Evolutionary conservation across 2,888 invertebrate species (phyloP).

Genomic region (Cryptophagus acutangulus): DNA sequence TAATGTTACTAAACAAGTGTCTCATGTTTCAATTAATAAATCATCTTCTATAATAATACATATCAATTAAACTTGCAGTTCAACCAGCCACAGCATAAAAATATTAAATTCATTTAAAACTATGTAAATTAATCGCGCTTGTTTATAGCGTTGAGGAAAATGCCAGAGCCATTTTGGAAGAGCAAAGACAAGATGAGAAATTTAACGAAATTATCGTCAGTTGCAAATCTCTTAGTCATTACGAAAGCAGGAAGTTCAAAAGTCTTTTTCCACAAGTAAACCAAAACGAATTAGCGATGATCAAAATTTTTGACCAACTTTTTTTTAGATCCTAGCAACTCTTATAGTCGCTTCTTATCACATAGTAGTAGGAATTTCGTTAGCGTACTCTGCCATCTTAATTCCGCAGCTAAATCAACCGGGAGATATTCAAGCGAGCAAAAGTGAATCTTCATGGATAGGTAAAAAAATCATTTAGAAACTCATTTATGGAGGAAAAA

Average conservation of each 20-base stretch:
- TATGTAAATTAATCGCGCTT: too few relatives aligned
- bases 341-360: conserved; percentile 55
- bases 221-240: conserved; percentile 46
- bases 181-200: conserved; percentile 45
- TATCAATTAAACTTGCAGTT: too few relatives aligned
- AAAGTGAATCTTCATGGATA: conserved; percentile 51
- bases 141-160: conserved; percentile 37
- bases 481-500: conserved; percentile 1
- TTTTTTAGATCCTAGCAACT: conserved; percentile 49
- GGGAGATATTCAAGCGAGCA: conserved; percentile 41
- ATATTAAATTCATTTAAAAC: too few relatives aligned
- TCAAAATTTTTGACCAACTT: background rate
- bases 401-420: conserved; percentile 50
- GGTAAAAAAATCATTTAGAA: conserved; percentile 39
- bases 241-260: conserved; percentile 44
- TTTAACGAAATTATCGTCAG: conserved; percentile 49
- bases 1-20: background rate
- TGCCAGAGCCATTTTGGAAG: conserved; percentile 38
- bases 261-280: conserved; percentile 49
- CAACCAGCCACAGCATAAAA: too few relatives aligned
- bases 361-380: conserved; percentile 56
- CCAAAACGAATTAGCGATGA: conserved; percentile 10
- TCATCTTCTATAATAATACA: too few relatives aligned
- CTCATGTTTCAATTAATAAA: too few relatives aligned
- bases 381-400: conserved; percentile 56